Evolutionary conservation across 1,140 invertebrate species (phyloP), one percentile per base, ranked within the genome.

Genomic region (Ditylenchus dipsaci): DNA sequence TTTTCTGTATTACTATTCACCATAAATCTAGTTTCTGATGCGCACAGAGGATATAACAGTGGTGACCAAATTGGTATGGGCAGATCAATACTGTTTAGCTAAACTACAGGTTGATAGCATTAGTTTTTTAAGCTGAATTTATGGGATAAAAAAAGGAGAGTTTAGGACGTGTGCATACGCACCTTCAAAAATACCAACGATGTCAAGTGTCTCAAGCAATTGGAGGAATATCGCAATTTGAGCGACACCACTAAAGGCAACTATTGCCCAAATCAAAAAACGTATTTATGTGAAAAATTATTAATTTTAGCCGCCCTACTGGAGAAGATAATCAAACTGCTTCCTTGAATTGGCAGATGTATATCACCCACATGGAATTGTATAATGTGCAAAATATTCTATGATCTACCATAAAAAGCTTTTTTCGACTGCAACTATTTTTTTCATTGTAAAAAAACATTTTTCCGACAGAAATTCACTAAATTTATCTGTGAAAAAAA

Each of bases 151-250:
- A 43, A 42, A n/a, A 21, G 17, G 64, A 7, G n/a, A 53, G 23
- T 77, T 75, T 21, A 78, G 76, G 76, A 79, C 62, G 63, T 60
- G 19, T 79, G 78, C 66, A 78, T 79, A 21, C 69, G 65, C 49
- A 71, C 71, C 9, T 71, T 79, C 49, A 76, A 78, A 49, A 74
- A 56, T 13, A 47, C 66, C 0, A 33, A 61, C 1, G 71, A 77
- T 19, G 59, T 78, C 0, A 78, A 76, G 66, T 19, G 13, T 19
- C 59, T 78, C 19, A 64, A 74, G 63, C 47, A 56, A 42, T 65
- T 60, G 30, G 76, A 78, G 43, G 73, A 80, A 59, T 80, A 74
- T 61, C 76, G 79, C 49, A 75, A 70, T 33, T 57, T 79, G 30
- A 62, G 69, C 47, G 74, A 79, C 68, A 60, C 68, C 21, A 76